Conservation (phyloP, 2,113 vertebrate species). For the Recurvirostra avosetta region DNA sequence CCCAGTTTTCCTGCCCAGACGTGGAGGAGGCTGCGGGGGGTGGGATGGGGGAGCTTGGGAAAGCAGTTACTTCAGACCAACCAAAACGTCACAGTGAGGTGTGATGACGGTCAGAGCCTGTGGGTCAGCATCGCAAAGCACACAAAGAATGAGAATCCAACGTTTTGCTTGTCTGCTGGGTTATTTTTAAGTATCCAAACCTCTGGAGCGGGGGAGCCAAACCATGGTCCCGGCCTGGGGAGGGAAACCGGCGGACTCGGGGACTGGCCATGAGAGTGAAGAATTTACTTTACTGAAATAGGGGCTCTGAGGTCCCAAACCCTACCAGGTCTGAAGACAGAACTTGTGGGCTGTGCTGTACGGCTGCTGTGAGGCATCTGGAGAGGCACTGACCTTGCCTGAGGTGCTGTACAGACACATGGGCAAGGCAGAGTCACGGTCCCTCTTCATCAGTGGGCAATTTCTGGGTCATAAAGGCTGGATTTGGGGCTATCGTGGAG, state of each 20-base stretch:
- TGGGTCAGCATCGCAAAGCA: neutral
- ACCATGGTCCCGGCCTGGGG: neutral
- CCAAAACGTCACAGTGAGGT: neutral
- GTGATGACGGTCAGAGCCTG: neutral
- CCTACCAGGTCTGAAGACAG: neutral
- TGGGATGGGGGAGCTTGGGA: neutral
- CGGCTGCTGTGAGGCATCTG: neutral
- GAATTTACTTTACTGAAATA: neutral
- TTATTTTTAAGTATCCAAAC: neutral
- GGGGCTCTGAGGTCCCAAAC: neutral
- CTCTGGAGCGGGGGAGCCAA: accelerated
- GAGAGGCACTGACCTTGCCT: neutral
- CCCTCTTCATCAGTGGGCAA: neutral
- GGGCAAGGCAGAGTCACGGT: neutral
- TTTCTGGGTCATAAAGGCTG: neutral
- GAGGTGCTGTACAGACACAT: neutral
- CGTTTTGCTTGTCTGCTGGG: neutral
- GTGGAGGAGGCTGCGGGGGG: accelerated
- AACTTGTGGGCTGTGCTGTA: neutral
- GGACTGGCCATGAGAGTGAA: neutral
- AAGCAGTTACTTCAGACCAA: neutral
- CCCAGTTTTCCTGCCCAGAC: neutral
- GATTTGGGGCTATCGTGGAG: neutral
- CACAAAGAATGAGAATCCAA: neutral
- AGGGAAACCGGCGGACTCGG: neutral